phyloP scores from a whole-genome alignment of 2,113 vertebrate species.

The Ornithorhynchus anatinus region DNA sequence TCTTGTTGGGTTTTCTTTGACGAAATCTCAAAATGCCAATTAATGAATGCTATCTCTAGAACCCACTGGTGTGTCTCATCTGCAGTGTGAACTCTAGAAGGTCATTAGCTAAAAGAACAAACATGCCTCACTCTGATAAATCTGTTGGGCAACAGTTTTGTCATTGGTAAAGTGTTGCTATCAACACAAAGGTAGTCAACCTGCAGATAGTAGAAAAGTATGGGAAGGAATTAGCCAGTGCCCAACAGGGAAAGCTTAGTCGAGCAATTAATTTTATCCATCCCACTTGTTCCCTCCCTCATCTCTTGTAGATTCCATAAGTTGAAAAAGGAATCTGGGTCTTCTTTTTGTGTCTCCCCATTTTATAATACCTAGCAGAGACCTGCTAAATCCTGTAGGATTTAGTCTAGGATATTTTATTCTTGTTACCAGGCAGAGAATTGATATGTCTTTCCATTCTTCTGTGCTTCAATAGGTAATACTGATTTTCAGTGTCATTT shows the following conservation, averaged over 20 bases:
- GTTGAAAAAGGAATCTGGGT: background rate
- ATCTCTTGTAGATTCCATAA: conserved; percentile 11
- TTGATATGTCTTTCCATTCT: conserved; percentile 2
- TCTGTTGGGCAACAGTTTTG: conserved; percentile 25
- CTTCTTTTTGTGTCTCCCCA: too few species aligned
- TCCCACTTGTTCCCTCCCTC: background rate
- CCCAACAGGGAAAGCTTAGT: background rate
- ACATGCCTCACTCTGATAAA: conserved; percentile 39
- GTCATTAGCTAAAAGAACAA: conserved; percentile 21
- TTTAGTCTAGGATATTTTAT: conserved; percentile 24
- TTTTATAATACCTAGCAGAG: too few species aligned
- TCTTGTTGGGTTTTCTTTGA: too few species aligned
- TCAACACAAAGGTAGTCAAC: conserved; percentile 19
- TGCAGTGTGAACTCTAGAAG: conserved; percentile 20
- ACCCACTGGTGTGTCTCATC: background rate
- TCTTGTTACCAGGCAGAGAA: conserved; percentile 3
- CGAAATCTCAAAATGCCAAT: too few species aligned
- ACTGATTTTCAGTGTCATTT: conserved; percentile 31
- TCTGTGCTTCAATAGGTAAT: conserved; percentile 32
- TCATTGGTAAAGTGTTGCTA: conserved; percentile 34
- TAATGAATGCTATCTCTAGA: conserved; percentile 12
- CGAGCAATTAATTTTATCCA: background rate
- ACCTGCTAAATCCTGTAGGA: too few species aligned
- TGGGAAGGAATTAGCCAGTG: background rate
- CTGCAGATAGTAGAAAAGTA: background rate